These are phyloP conservation scores for Sinopyrophorus schimmeli DNA, from an alignment of 2,888 invertebrate species.

Conservation along the genomic window DNA sequence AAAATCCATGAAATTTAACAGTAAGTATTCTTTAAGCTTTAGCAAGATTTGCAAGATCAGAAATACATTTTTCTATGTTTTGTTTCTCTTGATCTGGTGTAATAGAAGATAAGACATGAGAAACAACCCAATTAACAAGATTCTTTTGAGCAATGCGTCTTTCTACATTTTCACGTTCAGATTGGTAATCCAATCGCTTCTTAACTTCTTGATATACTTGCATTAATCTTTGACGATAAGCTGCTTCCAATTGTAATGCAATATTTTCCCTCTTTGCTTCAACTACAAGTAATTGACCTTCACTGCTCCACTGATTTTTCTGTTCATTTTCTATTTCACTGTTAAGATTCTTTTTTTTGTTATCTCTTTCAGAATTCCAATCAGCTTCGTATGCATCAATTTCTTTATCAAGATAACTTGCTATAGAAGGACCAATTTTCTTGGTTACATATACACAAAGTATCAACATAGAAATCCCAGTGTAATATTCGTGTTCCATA, in stretches of 20 bases:
- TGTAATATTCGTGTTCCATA: constrained; percentile 90
- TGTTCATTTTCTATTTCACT: constrained; percentile 69
- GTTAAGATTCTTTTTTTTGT: constrained; percentile 58
- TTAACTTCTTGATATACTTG: constrained; percentile 69
- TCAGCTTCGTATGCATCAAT: constrained; percentile 65
- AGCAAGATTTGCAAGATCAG: constrained; percentile 78
- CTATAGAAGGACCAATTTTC: constrained; percentile 74
- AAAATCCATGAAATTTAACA: constrained; percentile 21
- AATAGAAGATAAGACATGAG: constrained; percentile 81
- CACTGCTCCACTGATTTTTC: constrained; percentile 75
- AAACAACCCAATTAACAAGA: constrained; percentile 92
- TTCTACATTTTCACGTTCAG: constrained; percentile 81
- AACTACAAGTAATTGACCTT: constrained; percentile 77
- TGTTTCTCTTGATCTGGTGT: constrained; percentile 95
- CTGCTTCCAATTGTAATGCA: constrained; percentile 89
- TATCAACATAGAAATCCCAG: constrained; percentile 71
- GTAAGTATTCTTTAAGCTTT: constrained; percentile 49
- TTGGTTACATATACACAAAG: constrained; percentile 68
- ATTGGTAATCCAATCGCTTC: constrained; percentile 88
- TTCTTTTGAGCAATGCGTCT: constrained; percentile 87
- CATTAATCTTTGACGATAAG: constrained; percentile 72
- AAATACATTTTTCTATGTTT: constrained; percentile 85
- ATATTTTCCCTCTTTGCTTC: constrained; percentile 92
- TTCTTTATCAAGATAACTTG: constrained; percentile 70
- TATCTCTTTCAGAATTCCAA: constrained; percentile 63